Conservation (phyloP, 2,797 vertebrate genomes). For the Lutjanus campechanus region DNA sequence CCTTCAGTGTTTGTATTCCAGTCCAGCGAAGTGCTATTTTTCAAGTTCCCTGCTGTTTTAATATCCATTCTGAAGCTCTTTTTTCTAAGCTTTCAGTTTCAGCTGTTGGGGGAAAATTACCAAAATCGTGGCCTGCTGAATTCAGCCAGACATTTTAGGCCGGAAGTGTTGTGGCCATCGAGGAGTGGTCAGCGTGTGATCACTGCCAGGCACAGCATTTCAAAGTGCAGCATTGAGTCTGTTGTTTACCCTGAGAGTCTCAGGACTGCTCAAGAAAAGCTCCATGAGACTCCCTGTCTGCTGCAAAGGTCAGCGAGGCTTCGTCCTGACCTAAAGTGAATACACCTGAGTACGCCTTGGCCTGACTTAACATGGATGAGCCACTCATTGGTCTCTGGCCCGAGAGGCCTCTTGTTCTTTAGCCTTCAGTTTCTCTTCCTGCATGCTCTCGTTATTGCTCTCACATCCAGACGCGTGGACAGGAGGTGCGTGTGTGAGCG, state of each 20-base stretch:
- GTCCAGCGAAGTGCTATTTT: constrained; percentile 70
- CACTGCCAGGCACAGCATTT: constrained; percentile 28
- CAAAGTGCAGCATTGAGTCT: constrained; percentile 54
- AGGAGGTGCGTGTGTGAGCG: constrained; percentile 30
- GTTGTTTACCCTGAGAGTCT: constrained; percentile 69
- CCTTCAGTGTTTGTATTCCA: constrained; percentile 77
- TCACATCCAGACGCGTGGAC: constrained; percentile 26
- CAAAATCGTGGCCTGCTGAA: constrained; percentile 24
- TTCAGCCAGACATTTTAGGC: constrained; percentile 32
- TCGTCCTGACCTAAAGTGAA: constrained; percentile 72
- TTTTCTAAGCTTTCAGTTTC: constrained; percentile 35
- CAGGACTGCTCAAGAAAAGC: constrained; percentile 61
- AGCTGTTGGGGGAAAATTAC: constrained; percentile 53
- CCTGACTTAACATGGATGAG: constrained; percentile 73
- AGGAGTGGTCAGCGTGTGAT: constrained; percentile 50
- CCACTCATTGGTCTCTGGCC: constrained; percentile 64
- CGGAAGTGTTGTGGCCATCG: constrained; percentile 11
- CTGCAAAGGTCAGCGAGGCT: constrained; percentile 80
- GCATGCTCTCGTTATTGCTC: constrained; percentile 49
- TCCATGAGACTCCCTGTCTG: constrained; percentile 68
- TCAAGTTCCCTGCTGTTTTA: constrained; percentile 76
- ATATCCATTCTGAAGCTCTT: constrained; percentile 51
- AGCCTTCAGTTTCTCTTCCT: constrained; percentile 57
- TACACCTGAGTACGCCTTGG: constrained; percentile 70
- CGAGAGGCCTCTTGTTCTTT: constrained; percentile 64